phyloP scores from a whole-genome alignment of 2,888 invertebrate species.

The Heliconius sara region DNA sequence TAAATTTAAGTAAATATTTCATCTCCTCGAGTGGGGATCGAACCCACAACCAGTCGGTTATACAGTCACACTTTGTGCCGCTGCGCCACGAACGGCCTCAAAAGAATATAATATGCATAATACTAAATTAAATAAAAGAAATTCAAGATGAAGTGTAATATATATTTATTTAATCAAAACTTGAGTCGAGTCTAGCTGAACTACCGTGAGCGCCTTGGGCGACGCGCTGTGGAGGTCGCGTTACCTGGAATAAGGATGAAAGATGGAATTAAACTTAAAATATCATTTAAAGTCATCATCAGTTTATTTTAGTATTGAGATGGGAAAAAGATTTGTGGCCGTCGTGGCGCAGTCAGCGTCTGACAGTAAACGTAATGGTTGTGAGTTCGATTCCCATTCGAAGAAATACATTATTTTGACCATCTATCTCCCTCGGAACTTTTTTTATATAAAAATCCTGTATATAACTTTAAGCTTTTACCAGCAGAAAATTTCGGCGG shows the following conservation, averaged over 20 bases:
- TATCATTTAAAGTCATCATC: neutral
- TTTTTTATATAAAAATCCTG: no score
- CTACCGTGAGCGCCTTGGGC: conserved; percentile 18
- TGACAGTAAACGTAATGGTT: neutral
- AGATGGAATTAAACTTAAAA: conserved; percentile 2
- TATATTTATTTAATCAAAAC: conserved; percentile 26
- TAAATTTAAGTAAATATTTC: no score
- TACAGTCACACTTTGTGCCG: no score
- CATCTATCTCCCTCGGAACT: no score
- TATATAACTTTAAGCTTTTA: no score
- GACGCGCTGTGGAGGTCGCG: conserved; percentile 10
- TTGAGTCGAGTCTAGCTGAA: conserved; percentile 1
- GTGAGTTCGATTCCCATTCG: neutral
- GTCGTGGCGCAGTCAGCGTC: no score
- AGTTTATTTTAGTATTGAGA: neutral
- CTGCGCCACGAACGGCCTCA: no score
- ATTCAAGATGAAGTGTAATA: neutral
- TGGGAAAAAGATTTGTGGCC: no score
- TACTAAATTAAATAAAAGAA: neutral
- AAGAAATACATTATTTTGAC: neutral
- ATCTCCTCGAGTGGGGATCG: no score
- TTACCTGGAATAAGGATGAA: conserved; percentile 21
- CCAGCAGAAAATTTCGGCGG: no score
- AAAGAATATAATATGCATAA: no score
- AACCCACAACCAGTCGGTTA: no score